These are phyloP conservation scores for Pelmatolapia mariae DNA, from an alignment of 2,113 vertebrate genomes.

Conservation along the genomic window DNA sequence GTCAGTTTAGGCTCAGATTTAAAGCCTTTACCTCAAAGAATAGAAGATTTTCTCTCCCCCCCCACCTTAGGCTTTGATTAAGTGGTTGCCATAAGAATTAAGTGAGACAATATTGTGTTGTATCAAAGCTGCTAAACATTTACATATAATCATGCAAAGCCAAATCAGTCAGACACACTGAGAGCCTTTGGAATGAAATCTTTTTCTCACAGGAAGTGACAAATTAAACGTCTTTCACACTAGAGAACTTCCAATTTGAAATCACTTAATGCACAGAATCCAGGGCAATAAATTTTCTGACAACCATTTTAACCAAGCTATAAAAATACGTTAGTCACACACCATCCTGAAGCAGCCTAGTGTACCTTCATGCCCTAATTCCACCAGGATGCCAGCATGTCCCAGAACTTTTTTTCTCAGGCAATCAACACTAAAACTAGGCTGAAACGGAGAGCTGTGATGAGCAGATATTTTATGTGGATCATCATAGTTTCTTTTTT, in stretches of 20 bases:
- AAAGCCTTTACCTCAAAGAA: not conserved
- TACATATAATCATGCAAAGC: not conserved
- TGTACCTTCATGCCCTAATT: conserved; percentile 10
- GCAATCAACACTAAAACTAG: conserved; percentile 28
- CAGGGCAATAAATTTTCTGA: not conserved
- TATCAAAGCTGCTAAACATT: not conserved
- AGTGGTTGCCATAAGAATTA: not conserved
- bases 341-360: not conserved
- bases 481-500: conserved; percentile 1
- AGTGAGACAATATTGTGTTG: not conserved
- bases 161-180: not conserved
- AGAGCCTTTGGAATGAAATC: not conserved
- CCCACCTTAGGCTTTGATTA: not conserved
- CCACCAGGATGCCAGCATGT: not conserved
- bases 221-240: not conserved
- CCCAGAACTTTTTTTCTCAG: conserved; percentile 32
- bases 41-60: not conserved
- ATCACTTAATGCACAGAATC: not conserved
- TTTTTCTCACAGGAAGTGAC: not conserved
- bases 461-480: conserved; percentile 29
- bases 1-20: not conserved
- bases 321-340: not conserved
- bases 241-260: not conserved
- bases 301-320: not conserved
- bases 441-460: conserved; percentile 11